Base-by-base conservation (phyloP, 2,888 invertebrate genomes). In the Ethmia dodecea region DNA sequence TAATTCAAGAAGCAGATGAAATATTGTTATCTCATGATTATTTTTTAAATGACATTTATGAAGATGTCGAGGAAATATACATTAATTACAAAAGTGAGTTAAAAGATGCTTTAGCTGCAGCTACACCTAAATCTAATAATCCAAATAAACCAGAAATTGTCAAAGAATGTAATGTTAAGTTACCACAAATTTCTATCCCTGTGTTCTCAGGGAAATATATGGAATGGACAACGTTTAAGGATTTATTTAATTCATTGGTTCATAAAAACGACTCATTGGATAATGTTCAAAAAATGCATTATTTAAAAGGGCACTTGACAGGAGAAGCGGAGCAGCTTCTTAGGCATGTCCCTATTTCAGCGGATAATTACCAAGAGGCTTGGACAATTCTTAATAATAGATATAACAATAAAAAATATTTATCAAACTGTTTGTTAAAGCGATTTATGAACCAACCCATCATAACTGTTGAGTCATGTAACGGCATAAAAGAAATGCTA, bases 291-390 rank as follows among this genome's bases (percentile, higher is more conserved):
- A 43, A 43, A 31, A 18, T 52, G 8, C 44, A 46, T 28, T 49
- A 52, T 31, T 27, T 49, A 10, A 52, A 52, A 26, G 35, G 35
- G 10, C 29, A 39, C 28, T 13, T 51, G 2, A 13, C 27, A 13
- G 45, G 45, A 13, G 48, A 51, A 28, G 46, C 52, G n/a, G 46
- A 52, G 13, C 43, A 45, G 15, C 18, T 46, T 5, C 31, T 52
- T 13, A 33, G 43, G 9, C 43, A 48, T 13, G 40, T 42, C 10
- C 33, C 45, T 1, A 28, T 47, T 12, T 45, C 41, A 4, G 26
- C 30, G 6, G 34, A 18, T 11, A 54, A 38, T 31, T 53, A 53
- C 16, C 13, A 26, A 5, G 27, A 35, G 18, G 43, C 45, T 33
- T 53, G 51, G 51, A 13, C 25, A 3, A 25, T 35, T 2, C 33